A percentile compares a stretch with the other conserved stretches of the same genome.
Evolutionary conservation across 2,888 invertebrate genomes (phyloP).

Genomic region (Latrodectus hesperus): DNA sequence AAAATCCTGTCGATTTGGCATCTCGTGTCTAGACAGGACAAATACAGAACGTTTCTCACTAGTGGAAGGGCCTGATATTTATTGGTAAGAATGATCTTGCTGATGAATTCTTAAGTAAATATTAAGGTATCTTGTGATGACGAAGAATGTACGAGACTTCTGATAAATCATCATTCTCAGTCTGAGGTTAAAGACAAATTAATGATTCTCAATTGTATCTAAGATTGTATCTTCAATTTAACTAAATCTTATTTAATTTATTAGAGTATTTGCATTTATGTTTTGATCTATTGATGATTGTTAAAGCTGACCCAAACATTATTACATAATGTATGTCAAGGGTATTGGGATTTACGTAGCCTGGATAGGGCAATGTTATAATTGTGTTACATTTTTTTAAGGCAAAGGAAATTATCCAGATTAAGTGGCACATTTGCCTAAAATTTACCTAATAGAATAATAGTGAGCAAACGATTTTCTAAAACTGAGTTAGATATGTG

Average conservation of each 20-base stretch:
- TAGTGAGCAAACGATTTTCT: background rate
- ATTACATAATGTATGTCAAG: background rate
- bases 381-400: slow-evolving; percentile 11
- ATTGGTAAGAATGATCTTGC: background rate
- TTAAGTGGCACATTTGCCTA: slow-evolving; percentile 6
- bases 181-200: too few species aligned
- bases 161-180: background rate
- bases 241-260: slow-evolving; percentile 1
- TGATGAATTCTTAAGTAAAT: background rate
- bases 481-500: background rate
- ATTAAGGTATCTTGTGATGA: background rate
- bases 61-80: too few species aligned
- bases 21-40: too few species aligned
- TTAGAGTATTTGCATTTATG: background rate
- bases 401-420: background rate
- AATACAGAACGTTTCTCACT: too few species aligned
- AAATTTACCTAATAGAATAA: background rate
- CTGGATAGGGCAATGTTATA: background rate
- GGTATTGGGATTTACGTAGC: background rate
- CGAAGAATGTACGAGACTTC: background rate
- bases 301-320: background rate
- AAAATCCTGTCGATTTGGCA: background rate
- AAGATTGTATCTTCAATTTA: slow-evolving; percentile 1
- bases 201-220: background rate
- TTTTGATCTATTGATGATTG: background rate